Evolutionary conservation across 1,140 invertebrate genomes (phyloP).

Genomic region (Drosophila gunungcola): DNA sequence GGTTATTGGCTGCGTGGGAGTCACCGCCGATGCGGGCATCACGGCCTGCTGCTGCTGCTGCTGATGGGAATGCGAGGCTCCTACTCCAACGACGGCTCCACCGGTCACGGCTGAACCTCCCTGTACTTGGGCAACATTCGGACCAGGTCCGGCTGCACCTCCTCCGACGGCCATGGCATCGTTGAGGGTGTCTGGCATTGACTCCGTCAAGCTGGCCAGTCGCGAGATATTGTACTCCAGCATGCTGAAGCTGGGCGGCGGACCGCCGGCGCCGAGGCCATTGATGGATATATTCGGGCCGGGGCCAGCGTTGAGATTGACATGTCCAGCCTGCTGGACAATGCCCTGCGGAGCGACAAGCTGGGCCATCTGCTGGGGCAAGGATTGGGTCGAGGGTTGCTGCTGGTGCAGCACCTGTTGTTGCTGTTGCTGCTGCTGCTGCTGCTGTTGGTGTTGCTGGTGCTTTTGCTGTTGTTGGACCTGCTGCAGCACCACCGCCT

Average conservation of each 20-base stretch:
- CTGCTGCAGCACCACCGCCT: conserved; percentile 37
- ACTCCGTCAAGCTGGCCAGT: conserved; percentile 91
- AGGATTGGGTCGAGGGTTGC: conserved; percentile 28
- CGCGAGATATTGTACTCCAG: conserved; percentile 94
- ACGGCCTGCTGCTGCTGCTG: conserved; percentile 83
- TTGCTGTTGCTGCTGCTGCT: conserved; percentile 15
- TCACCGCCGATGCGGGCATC: conserved; percentile 63
- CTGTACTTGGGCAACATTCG: conserved; percentile 36
- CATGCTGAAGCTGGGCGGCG: conserved; percentile 86
- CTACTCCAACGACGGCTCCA: conserved; percentile 73
- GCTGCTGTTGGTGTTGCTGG: conserved; percentile 47
- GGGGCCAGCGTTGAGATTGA: conserved; percentile 56
- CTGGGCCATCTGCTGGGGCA: conserved; percentile 52
- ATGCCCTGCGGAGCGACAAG: conserved; percentile 59
- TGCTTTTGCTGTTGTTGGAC: conserved; percentile 32
- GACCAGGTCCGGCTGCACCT: conserved; percentile 29
- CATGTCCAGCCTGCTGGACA: conserved; percentile 58
- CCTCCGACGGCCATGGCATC: conserved; percentile 82
- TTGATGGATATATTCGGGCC: conserved; percentile 42
- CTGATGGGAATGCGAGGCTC: conserved; percentile 20
- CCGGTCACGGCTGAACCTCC: conserved; percentile 60
- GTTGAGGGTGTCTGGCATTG: conserved; percentile 84
- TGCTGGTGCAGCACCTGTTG: conserved; percentile 41
- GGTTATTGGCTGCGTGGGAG: conserved; percentile 86
- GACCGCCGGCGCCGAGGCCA: conserved; percentile 44